A percentile compares a stretch with the other conserved stretches of the same genome.
Conservation (phyloP, 1,140 invertebrate species). For the Camponotus vicinus region DNA sequence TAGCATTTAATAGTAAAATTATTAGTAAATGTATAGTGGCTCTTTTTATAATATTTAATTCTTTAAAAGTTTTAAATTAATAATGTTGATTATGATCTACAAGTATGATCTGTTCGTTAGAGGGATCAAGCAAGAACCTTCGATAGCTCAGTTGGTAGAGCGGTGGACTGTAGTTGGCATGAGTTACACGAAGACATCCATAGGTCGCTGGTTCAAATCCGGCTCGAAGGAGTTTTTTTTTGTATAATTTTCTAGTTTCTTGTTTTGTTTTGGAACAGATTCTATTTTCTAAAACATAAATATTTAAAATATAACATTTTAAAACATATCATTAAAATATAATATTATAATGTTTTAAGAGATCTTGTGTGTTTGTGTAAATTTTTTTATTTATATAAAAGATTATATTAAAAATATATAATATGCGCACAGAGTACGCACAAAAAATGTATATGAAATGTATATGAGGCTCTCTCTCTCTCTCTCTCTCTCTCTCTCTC, state of each 20-base stretch:
- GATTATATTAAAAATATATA: too few species aligned
- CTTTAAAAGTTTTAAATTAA: not conserved
- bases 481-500: too few species aligned
- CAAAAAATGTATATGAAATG: too few species aligned
- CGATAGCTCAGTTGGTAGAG: constrained; percentile 93
- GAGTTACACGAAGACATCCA: constrained; percentile 73
- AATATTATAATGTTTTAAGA: too few species aligned
- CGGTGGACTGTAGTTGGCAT: constrained; percentile 92
- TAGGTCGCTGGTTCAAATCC: constrained; percentile 83
- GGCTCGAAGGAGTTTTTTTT: constrained; percentile 81
- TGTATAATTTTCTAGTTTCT: not conserved
- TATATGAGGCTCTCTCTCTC: too few species aligned
- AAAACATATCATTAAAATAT: too few species aligned
- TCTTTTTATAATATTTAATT: not conserved
- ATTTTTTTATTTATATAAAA: too few species aligned
- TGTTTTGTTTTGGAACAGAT: not conserved
- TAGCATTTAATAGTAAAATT: not conserved
- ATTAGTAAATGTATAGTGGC: not conserved
- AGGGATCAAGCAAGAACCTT: constrained; percentile 30
- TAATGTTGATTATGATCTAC: not conserved
- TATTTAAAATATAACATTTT: too few species aligned
- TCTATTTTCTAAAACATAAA: not conserved
- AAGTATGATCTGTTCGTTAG: not conserved
- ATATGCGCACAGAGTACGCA: too few species aligned
- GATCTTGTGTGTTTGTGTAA: too few species aligned